Conservation (phyloP, 2,797 vertebrate genomes). For the Chloroceryle amazona region DNA sequence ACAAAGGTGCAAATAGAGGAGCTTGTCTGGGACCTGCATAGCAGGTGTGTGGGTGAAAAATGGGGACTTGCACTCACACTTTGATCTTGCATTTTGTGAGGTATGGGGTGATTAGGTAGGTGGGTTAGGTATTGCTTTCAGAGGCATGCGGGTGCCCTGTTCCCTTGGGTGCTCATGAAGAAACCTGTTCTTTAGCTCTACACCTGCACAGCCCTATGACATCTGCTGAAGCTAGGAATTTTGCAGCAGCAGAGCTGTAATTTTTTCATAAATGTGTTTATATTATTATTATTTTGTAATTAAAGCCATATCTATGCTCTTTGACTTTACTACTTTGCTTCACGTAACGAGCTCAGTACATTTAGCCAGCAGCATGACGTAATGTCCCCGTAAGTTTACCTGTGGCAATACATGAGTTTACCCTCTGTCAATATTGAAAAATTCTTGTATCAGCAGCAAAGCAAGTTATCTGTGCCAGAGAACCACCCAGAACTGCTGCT, state of each 20-base stretch:
- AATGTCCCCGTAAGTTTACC: neutral
- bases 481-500: neutral
- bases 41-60: neutral
- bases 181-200: neutral
- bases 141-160: neutral
- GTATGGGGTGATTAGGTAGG: neutral
- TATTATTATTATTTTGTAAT: neutral
- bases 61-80: accelerated
- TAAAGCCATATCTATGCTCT: neutral
- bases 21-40: neutral
- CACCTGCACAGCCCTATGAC: neutral
- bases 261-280: neutral
- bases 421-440: neutral
- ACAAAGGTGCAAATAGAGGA: neutral
- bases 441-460: neutral
- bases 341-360: neutral
- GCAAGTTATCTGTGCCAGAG: neutral
- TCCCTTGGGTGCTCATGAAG: neutral
- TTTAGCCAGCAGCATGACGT: neutral
- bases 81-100: neutral
- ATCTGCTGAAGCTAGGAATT: neutral
- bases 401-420: neutral
- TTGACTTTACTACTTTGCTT: neutral
- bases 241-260: neutral
- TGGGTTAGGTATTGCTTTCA: neutral